Conservation (phyloP, 2,888 invertebrate genomes). For the Mamestra brassicae region DNA sequence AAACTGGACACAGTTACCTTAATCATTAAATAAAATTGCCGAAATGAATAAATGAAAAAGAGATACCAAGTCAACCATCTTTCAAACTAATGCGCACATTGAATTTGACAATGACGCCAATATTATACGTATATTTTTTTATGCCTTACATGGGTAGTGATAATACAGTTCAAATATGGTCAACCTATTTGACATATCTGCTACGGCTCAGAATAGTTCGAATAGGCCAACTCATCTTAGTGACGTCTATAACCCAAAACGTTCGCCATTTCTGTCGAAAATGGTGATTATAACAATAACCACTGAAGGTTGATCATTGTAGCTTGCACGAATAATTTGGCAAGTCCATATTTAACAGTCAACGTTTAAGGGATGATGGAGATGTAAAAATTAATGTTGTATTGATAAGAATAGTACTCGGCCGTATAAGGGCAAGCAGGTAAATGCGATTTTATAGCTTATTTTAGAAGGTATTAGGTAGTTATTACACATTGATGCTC, state of each 20-base stretch:
- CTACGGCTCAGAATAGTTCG: neutral
- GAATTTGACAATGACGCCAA: neutral
- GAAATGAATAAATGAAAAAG: neutral
- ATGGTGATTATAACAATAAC: constrained; percentile 43
- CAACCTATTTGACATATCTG: constrained; percentile 1
- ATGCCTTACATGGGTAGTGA: neutral
- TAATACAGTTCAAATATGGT: constrained; percentile 18
- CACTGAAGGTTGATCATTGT: constrained; percentile 28
- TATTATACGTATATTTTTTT: neutral
- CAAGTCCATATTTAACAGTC: constrained; percentile 4
- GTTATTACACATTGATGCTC: constrained; percentile 9
- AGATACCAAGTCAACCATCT: neutral
- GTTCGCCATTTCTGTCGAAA: constrained; percentile 25
- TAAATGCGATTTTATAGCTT: constrained; percentile 18
- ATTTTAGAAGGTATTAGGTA: constrained; percentile 12
- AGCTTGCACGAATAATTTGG: constrained; percentile 36
- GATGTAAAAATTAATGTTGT: constrained; percentile 48
- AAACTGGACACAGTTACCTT: no score
- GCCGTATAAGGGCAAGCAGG: neutral
- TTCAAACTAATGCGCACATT: no score
- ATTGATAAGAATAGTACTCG: constrained; percentile 15
- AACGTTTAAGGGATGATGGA: constrained; percentile 18
- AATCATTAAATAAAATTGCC: neutral
- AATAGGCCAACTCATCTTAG: constrained; percentile 14
- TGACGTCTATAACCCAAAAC: constrained; percentile 17